phyloP scores from a whole-genome alignment of 2,888 invertebrate species.

The Augiades crinisus region DNA sequence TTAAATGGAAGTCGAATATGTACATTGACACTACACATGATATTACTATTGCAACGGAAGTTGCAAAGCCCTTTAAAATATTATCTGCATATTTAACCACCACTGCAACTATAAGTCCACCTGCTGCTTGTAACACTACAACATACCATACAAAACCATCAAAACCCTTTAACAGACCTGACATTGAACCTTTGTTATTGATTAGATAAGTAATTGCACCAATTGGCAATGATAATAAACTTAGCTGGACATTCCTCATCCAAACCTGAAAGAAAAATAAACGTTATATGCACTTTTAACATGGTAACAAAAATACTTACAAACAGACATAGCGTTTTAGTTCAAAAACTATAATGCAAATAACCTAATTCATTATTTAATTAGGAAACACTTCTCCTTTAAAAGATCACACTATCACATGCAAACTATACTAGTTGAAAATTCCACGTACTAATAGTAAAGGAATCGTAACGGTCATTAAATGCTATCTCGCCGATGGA shows the following conservation, averaged over 20 bases:
- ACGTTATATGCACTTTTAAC: too few species aligned
- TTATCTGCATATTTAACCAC: constrained; percentile 99
- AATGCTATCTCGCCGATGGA: too few species aligned
- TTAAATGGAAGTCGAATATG: constrained; percentile 93
- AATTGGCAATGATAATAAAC: constrained; percentile 94
- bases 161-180: constrained; percentile 82
- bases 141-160: constrained; percentile 93
- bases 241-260: constrained; percentile 99
- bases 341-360: too few species aligned
- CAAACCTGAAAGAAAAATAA: constrained; percentile 81
- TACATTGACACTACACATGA: constrained; percentile 97
- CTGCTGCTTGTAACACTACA: constrained; percentile 94
- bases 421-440: too few species aligned
- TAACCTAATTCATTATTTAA: too few species aligned
- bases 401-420: too few species aligned
- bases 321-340: too few species aligned
- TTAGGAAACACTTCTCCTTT: too few species aligned
- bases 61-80: constrained; percentile 98
- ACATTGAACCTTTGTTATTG: constrained; percentile 87
- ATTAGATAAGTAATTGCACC: constrained; percentile 90
- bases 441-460: too few species aligned
- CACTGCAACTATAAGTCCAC: constrained; percentile 97
- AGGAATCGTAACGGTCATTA: too few species aligned
- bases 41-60: constrained; percentile 97
- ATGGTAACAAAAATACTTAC: too few species aligned